Evolutionary conservation across 2,113 vertebrate species (phyloP).

Genomic region (Plestiodon gilberti): DNA sequence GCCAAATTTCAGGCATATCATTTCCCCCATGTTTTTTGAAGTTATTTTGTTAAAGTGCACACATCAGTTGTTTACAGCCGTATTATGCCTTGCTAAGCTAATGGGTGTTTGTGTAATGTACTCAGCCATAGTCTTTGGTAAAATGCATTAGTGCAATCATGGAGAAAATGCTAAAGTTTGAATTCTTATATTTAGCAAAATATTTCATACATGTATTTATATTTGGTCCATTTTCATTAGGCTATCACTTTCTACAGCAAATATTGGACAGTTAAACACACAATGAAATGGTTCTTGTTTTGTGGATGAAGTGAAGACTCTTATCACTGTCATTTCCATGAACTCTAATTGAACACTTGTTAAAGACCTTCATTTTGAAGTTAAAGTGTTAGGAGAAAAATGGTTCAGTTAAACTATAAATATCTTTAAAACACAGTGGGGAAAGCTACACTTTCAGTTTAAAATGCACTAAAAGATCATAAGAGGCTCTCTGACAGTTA

Average conservation of each 20-base stretch:
- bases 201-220: constrained; percentile 58
- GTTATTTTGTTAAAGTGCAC: constrained; percentile 53
- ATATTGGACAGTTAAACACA: constrained; percentile 45
- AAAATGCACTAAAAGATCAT: neutral
- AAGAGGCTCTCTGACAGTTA: neutral
- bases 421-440: neutral
- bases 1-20: constrained; percentile 21
- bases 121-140: constrained; percentile 58
- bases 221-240: constrained; percentile 57
- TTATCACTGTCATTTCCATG: neutral
- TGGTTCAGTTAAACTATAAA: neutral
- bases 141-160: constrained; percentile 60
- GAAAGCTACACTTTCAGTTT: neutral
- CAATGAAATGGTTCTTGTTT: constrained; percentile 9
- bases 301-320: neutral
- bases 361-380: neutral
- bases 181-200: constrained; percentile 52
- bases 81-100: constrained; percentile 64
- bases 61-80: constrained; percentile 51
- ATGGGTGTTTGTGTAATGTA: constrained; percentile 61
- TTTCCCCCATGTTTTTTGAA: constrained; percentile 32
- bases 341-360: neutral
- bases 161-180: constrained; percentile 67
- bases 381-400: neutral
- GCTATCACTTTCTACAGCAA: constrained; percentile 54